Evolutionary conservation across 64 coral and sea anemone species (phyloP), one percentile per base, ranked within the genome.

Genomic region (Dendrophyllia cribrosa): DNA sequence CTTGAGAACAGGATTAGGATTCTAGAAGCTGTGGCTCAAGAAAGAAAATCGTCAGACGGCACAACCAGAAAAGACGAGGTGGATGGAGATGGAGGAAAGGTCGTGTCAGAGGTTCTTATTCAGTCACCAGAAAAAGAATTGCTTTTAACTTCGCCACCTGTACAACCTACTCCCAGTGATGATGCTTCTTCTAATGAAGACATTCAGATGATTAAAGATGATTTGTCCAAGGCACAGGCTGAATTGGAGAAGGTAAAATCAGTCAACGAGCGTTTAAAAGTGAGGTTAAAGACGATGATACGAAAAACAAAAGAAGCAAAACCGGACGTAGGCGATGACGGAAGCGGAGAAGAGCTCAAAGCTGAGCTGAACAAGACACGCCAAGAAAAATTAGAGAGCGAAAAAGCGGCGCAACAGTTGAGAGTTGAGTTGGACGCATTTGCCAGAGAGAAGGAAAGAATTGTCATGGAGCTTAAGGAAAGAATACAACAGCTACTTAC

Each of bases 371-470:
- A 89, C 60, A 89, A 82, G 34, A 45, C 89, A 48, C 82, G 86
- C 60, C 66, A 67, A 79, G 91, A 93, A n/a, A 96, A 96, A 96
- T 83, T 69, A 20, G 78, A 93, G 22, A 74, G 78, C 59, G 95
- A 97, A 91, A 74, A 74, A 51, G 70, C 87, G 25, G 55, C 87
- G 8, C 88, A 94, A 26, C 92, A 94, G 34, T 63, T 97, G 82
- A 93, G 92, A 51, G 20, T 70, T n/a, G 92, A 97, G 64, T 86
- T 97, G 83, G 74, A 94, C 43, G 74, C 51, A 19, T 94, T 94
- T n/a, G 92, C 91, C 11, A 94, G 67, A 55, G 95, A 97, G 43
- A 94, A 91, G 50, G 95, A 96, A 83, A 82, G 85, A 49, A 93
- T 90, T 43, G 66, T 96, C 45, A 56, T 76, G 53, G 89, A 82